Evolutionary conservation across 2,797 vertebrate genomes (phyloP).

Genomic region (Cyclopterus lumpus): DNA sequence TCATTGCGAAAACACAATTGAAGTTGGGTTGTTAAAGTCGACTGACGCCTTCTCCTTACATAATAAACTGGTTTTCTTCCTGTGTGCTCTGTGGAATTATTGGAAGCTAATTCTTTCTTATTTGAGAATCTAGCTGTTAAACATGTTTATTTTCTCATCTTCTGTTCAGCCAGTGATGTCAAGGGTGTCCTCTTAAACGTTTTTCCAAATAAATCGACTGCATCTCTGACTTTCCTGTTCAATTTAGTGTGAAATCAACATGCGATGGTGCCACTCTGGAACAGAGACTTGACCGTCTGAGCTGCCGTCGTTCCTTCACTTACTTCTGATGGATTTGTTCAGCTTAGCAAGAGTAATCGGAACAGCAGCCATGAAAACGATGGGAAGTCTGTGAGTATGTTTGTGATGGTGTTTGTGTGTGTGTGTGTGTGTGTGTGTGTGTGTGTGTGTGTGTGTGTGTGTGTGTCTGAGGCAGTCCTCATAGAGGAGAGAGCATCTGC

Average conservation of each 20-base stretch:
- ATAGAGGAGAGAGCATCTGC: constrained; percentile 47
- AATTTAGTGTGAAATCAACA: constrained; percentile 30
- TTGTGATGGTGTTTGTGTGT: not conserved
- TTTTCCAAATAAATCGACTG: not conserved
- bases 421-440: constrained; percentile 6
- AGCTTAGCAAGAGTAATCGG: constrained; percentile 41
- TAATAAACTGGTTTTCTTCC: not conserved
- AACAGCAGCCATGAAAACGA: constrained; percentile 26
- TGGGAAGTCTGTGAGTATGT: constrained; percentile 8
- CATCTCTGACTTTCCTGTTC: constrained; percentile 4
- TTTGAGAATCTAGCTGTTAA: not conserved
- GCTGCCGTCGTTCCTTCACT: constrained; percentile 25
- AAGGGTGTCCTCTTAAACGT: not conserved
- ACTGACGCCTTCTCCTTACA: not conserved
- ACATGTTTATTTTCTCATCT: not conserved
- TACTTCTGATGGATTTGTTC: constrained; percentile 56
- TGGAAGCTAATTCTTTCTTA: not conserved
- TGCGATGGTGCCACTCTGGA: constrained; percentile 2
- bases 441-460: constrained; percentile 5
- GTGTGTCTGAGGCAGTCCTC: constrained; percentile 2
- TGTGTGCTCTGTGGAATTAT: not conserved
- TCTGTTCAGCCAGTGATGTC: not conserved
- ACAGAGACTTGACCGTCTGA: constrained; percentile 28
- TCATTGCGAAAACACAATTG: constrained; percentile 23
- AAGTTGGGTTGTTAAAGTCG: not conserved